Conservation (phyloP, 2,797 vertebrate genomes). For the Rhinella marina region DNA sequence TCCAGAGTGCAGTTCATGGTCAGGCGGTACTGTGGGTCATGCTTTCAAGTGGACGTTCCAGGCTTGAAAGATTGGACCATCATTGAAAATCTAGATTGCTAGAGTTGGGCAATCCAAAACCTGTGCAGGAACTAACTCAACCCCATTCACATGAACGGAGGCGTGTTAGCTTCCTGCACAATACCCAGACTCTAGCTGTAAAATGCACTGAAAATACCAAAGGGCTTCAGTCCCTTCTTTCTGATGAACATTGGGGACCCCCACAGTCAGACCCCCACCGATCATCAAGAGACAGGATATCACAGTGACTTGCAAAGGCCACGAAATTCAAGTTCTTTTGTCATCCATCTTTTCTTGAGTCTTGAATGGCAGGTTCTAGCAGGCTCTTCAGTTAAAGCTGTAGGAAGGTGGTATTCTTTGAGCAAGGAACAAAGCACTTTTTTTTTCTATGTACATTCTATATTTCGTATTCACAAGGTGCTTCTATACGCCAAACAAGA, state of each 20-base stretch:
- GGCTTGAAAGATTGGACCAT: background rate
- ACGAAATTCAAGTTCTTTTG: background rate
- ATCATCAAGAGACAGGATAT: background rate
- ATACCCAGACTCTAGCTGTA: no score
- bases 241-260: background rate
- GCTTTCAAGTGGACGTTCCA: background rate
- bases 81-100: background rate
- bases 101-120: no score
- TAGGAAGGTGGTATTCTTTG: background rate
- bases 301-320: background rate
- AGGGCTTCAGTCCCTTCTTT: background rate
- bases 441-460: background rate
- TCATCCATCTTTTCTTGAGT: background rate
- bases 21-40: background rate
- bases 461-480: background rate
- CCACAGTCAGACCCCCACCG: background rate
- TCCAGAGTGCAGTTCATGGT: background rate
- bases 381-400: background rate
- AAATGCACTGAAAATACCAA: background rate
- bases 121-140: background rate
- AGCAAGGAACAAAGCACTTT: constrained; percentile 52
- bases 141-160: background rate
- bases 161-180: background rate
- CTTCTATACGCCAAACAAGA: constrained; percentile 6
- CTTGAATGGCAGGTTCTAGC: background rate